phyloP scores from a whole-genome alignment of 2,888 invertebrate species.

The Nomada flava region DNA sequence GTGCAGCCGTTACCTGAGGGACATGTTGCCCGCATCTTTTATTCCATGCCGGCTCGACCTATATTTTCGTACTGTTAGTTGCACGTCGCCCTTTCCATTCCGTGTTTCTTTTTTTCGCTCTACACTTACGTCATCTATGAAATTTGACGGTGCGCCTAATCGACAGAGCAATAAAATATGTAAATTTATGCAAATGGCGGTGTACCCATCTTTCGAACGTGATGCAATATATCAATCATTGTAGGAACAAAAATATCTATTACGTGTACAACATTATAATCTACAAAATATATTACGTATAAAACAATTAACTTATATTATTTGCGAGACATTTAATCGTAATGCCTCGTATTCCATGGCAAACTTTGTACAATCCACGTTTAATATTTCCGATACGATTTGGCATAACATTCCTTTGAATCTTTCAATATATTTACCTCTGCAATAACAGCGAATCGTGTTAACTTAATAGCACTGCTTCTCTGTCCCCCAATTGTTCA shows the following conservation, averaged over 20 bases:
- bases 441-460: too few species aligned
- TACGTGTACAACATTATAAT: not conserved
- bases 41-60: slow-evolving; percentile 31
- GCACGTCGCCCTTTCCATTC: slow-evolving; percentile 35
- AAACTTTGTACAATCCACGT: not conserved
- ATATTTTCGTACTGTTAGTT: slow-evolving; percentile 47
- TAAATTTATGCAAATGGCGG: slow-evolving; percentile 29
- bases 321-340: not conserved
- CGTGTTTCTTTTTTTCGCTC: slow-evolving; percentile 5
- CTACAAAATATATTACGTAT: not conserved
- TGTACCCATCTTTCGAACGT: not conserved
- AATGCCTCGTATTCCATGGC: too few species aligned
- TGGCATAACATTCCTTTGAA: too few species aligned
- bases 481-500: not conserved
- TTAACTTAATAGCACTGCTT: not conserved
- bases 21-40: slow-evolving; percentile 46
- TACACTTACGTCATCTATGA: slow-evolving; percentile 37
- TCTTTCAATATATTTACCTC: not conserved
- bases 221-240: not conserved
- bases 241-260: not conserved
- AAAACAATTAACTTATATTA: not conserved
- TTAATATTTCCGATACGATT: not conserved
- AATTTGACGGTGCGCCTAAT: slow-evolving; percentile 36
- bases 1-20: slow-evolving; percentile 37
- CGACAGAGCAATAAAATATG: slow-evolving; percentile 34